A percentile compares a stretch with the other conserved stretches of the same genome.
Evolutionary conservation across 2,888 invertebrate species (phyloP).

Genomic region (Galeruca laticollis): DNA sequence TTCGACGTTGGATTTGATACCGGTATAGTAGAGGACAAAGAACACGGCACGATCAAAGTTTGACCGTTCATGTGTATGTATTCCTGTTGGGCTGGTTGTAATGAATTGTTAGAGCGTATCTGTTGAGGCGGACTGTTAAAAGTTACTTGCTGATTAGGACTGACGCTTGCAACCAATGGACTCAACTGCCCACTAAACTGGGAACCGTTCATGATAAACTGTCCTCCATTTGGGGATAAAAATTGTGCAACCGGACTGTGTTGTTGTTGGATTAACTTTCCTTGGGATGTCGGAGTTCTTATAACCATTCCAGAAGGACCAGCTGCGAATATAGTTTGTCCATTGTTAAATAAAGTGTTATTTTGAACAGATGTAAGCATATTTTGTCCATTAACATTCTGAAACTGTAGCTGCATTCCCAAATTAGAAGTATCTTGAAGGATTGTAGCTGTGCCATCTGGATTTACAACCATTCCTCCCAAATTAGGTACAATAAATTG

Average conservation of each 20-base stretch:
- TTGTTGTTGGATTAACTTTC: conserved; percentile 74
- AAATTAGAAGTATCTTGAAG: conserved; percentile 77
- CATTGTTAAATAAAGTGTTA: conserved; percentile 73
- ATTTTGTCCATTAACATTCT: conserved; percentile 84
- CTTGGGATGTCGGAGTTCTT: conserved; percentile 79
- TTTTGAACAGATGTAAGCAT: conserved; percentile 81
- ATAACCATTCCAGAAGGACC: conserved; percentile 83
- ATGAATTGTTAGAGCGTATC: conserved; percentile 58
- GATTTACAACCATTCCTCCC: conserved; percentile 85
- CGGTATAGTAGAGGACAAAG: conserved; percentile 70
- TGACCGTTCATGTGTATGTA: conserved; percentile 78
- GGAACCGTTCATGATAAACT: conserved; percentile 81
- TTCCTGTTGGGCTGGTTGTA: conserved; percentile 71
- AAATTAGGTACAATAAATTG: conserved; percentile 87
- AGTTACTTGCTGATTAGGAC: conserved; percentile 75
- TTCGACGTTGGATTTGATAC: conserved; percentile 67
- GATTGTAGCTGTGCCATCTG: conserved; percentile 79
- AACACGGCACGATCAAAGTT: conserved; percentile 79
- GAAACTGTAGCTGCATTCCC: conserved; percentile 81
- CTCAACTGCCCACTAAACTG: conserved; percentile 82
- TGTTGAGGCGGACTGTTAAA: conserved; percentile 57
- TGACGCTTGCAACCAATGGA: conserved; percentile 81
- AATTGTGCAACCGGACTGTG: conserved; percentile 79
- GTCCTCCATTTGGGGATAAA: conserved; percentile 78
- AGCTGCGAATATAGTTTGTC: conserved; percentile 75